phyloP scores from a whole-genome alignment of 2,797 vertebrate species.

The Todus mexicanus region DNA sequence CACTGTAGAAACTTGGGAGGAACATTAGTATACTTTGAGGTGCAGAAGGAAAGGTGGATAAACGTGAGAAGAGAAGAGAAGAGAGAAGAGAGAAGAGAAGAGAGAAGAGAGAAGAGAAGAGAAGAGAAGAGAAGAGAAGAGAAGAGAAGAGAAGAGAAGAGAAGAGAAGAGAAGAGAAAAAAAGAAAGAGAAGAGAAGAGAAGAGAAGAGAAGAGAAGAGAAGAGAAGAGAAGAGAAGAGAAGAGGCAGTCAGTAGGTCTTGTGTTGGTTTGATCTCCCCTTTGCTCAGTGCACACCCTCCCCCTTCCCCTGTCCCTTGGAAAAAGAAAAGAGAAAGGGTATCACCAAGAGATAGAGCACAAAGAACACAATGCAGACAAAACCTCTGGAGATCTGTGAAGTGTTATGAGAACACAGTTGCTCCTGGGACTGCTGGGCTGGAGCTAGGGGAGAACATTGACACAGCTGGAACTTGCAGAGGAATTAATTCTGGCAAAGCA shows the following conservation, averaged over 20 bases:
- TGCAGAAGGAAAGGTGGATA: background rate
- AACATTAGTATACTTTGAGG: background rate
- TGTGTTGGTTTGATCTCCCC: background rate
- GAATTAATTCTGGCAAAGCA: background rate
- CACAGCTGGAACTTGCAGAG: background rate
- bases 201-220: background rate
- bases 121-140: background rate
- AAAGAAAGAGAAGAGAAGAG: background rate
- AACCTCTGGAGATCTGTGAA: background rate
- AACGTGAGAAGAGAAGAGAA: background rate
- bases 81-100: background rate
- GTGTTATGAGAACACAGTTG: background rate
- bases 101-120: background rate
- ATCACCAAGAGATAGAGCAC: background rate
- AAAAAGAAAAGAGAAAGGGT: background rate
- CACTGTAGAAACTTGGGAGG: background rate
- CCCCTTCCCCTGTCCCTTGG: background rate
- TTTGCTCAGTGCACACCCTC: background rate
- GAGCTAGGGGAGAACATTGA: background rate
- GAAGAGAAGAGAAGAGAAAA: background rate
- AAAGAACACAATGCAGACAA: background rate
- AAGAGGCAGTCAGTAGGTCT: background rate
- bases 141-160: background rate
- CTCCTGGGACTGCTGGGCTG: background rate
- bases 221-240: background rate